Base-by-base conservation (phyloP, 1,140 invertebrate species). In the Drosophila equinoxialis region DNA sequence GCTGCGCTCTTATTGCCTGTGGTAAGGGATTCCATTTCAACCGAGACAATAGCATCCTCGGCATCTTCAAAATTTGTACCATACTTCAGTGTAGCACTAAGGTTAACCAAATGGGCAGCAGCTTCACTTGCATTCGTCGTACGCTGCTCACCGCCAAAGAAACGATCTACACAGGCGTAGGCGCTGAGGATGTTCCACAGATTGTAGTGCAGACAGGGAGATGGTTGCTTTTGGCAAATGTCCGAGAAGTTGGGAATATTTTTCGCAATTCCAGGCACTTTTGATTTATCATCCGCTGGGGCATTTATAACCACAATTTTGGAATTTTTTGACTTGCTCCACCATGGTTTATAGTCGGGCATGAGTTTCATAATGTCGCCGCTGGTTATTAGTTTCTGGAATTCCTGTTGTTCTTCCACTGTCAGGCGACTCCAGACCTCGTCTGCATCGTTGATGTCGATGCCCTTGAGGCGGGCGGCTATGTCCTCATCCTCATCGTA, bases 281-380 rank as follows among this genome's bases (percentile, higher is more conserved):
- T 61, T 10, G 54, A 39, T 48, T 68, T 48, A 6, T 61, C 45
- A 14, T 77, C 63, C 48, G 91, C 68, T 30, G 59, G 30, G 0
- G 93, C 2, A 6, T 69, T 17, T 71, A 94, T 93, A 68, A 94
- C 84, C n/a, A 95, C 91, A 55, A 95, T 83, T 73, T 91, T 89
- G 91, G 94, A 66, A 87, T 93, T 68, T 93, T 91, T 74, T 74
- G 92, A 30, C 74, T 86, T 78, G 10, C 78, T 89, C 96, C 96
- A 97, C 96, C 96, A 97, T 2, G 96, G 96, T 45, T 93, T 92
- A 94, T 95, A 96, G 6, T 93, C 81, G 0, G 95, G 95, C 81
- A 96, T 85, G 37, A 96, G 91, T 74, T 94, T 93, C 37, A 93
- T 92, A 11, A 94, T 93, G 77, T 96, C 94, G 6, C 94, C 95